These are phyloP conservation scores for Cryptocephalus moraei DNA, from an alignment of 2,888 invertebrate genomes.

Conservation along the genomic window DNA sequence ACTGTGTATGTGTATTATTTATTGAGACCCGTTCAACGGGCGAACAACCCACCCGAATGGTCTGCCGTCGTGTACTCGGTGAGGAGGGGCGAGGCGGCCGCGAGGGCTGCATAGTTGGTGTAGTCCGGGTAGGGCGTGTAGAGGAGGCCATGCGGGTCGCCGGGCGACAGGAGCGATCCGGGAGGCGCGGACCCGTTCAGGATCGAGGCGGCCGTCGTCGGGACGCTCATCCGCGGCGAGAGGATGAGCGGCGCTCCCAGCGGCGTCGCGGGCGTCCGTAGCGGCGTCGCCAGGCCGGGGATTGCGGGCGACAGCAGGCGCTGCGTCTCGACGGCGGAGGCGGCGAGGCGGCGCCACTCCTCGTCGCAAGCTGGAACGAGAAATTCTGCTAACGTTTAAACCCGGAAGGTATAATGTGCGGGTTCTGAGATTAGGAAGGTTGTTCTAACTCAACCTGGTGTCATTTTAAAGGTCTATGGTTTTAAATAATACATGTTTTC, in stretches of 20 bases:
- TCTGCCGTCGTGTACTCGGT: constrained; percentile 77
- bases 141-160: constrained; percentile 67
- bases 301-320: constrained; percentile 54
- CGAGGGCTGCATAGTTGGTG: constrained; percentile 80
- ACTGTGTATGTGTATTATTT: no score
- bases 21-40: constrained; percentile 50
- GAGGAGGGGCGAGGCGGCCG: constrained; percentile 67
- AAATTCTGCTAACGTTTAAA: neutral
- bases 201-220: constrained; percentile 61
- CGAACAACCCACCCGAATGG: constrained; percentile 93
- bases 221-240: constrained; percentile 79
- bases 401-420: no score
- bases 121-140: constrained; percentile 85
- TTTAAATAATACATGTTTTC: no score
- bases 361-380: constrained; percentile 47
- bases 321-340: constrained; percentile 71
- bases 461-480: no score
- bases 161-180: constrained; percentile 25
- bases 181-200: constrained; percentile 58
- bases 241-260: constrained; percentile 88
- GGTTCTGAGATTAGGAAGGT: no score
- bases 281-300: constrained; percentile 47
- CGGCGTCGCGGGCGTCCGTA: constrained; percentile 61
- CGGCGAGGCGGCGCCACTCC: constrained; percentile 73
- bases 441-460: no score